These are phyloP conservation scores for Papilio polytes DNA, from an alignment of 1,140 invertebrate genomes.

Conservation along the genomic window DNA sequence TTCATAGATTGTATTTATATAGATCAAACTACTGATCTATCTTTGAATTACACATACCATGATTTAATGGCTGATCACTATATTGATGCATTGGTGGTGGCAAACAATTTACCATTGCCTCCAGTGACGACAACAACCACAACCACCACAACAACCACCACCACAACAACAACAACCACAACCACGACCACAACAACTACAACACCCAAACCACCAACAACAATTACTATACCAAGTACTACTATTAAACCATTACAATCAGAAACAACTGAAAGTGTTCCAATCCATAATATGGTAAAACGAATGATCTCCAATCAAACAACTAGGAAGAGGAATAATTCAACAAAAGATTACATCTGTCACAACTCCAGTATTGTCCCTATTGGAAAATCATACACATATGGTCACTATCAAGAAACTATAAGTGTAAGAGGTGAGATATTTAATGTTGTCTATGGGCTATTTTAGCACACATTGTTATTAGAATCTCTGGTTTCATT, in stretches of 20 bases:
- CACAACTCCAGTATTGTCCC: conserved; percentile 85
- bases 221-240: conserved; percentile 52
- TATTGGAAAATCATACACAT: conserved; percentile 87
- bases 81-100: conserved; percentile 89
- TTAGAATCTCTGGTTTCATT: neutral
- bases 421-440: conserved; percentile 86
- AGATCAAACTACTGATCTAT: conserved; percentile 85
- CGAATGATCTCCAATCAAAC: conserved; percentile 57
- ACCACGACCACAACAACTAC: conserved; percentile 69
- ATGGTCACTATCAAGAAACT: conserved; percentile 88
- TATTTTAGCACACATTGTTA: no score
- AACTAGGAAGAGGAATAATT: conserved; percentile 50
- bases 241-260: conserved; percentile 50
- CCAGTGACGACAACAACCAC: conserved; percentile 85
- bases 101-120: conserved; percentile 86
- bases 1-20: conserved; percentile 90
- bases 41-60: conserved; percentile 86
- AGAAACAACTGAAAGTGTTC: conserved; percentile 47
- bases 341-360: conserved; percentile 83
- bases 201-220: conserved; percentile 57
- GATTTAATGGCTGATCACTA: conserved; percentile 85
- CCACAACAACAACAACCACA: conserved; percentile 80
- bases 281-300: conserved; percentile 57
- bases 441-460: neutral
- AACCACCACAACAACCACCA: conserved; percentile 84